Base-by-base conservation (phyloP, 1,140 invertebrate species). In the Camponotus floridanus region DNA sequence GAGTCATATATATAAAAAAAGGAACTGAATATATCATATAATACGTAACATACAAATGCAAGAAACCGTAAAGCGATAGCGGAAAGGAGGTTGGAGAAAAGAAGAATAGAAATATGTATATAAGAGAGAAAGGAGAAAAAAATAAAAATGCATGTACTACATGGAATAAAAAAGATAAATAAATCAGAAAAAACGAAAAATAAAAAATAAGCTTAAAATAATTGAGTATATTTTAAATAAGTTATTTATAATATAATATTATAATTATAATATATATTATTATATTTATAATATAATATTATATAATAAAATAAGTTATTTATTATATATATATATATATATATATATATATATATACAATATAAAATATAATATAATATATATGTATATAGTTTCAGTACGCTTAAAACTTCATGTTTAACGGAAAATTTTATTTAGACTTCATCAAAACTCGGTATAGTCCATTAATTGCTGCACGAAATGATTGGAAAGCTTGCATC, bases 401-500 rank as follows among this genome's bases (percentile, higher is more conserved):
- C 1, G 33, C 33, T 15, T 3, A 15, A 78, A 6, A n/a, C 18
- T 74, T 42, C 15, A 7, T 45, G 9, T 1, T 64, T 45, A n/a
- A 48, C 2, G 11, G 48, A 48, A 65, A 65, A 26, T 67, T 67
- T 67, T 21, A 65, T 48, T 39, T n/a, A 59, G 42, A 65, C 18
- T 67, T 61, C 13, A 67, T 67, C 42, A 15, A 78, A 78, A 78
- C 33, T 76, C 8, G 5, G 57, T 18, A 39, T 9, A 62, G 21
- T 61, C 42, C 6, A 15, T 64, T 51, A 31, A 45, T 15, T 62
- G 33, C 21, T 31, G 9, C 26, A n/a, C 31, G 31, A 65, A 67
- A 15, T 51, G 31, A 79, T 79, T 79, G 61, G n/a, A 55, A 36
- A 79, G 7, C 31, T 36, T 51, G 76, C 61, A 33, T 79, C 76